A percentile compares a stretch with the other conserved stretches of the same genome.
phyloP scores from a whole-genome alignment of 2,113 vertebrate species.

The Passer domesticus region DNA sequence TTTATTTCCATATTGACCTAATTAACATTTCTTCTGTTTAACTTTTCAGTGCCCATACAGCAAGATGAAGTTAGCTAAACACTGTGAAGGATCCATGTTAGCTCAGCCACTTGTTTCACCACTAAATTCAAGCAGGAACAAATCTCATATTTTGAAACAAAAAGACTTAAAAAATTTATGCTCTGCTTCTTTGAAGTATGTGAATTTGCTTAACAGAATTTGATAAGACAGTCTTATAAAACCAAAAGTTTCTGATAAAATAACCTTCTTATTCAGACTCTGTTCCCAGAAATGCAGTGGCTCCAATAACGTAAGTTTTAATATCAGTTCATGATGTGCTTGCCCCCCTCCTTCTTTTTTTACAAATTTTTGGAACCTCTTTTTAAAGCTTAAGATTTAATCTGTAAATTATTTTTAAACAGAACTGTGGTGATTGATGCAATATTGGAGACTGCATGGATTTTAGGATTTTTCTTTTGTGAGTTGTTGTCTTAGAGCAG shows the following conservation, averaged over 20 bases:
- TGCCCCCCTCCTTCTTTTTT: rapidly evolving
- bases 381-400: constrained; percentile 67
- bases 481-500: constrained; percentile 76
- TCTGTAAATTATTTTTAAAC: constrained; percentile 59
- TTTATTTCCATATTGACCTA: constrained; percentile 24
- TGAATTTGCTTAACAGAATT: neutral
- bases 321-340: constrained; percentile 24
- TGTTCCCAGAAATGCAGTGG: neutral
- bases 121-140: neutral
- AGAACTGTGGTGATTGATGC: constrained; percentile 35
- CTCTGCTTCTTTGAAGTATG: neutral
- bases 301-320: constrained; percentile 32
- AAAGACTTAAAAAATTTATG: neutral
- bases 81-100: neutral
- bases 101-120: neutral
- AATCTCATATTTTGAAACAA: neutral
- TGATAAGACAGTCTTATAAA: constrained; percentile 17
- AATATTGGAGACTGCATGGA: constrained; percentile 7
- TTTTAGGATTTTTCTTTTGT: neutral
- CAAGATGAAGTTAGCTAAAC: neutral
- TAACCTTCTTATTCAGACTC: neutral
- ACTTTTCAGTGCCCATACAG: neutral
- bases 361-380: neutral
- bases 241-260: neutral
- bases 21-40: constrained; percentile 23